Evolutionary conservation across 2,888 invertebrate species (phyloP), one percentile per base, ranked within the genome.

Genomic region (Chaitophorus viminalis): DNA sequence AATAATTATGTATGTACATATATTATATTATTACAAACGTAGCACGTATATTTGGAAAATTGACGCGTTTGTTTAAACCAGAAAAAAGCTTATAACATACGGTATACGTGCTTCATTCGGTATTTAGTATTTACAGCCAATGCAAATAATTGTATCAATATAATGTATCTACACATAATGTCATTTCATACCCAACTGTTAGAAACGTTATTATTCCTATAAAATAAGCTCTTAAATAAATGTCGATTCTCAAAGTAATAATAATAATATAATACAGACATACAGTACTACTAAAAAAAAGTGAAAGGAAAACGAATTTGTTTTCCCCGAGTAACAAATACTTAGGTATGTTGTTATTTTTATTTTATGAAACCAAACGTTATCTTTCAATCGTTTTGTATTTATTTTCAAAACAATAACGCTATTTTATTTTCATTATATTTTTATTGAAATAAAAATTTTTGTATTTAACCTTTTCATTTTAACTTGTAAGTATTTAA

Each of bases 291-390:
- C n/a, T n/a, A 31, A 76, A 52, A 36, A 72, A 74, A 82, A 72
- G 82, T 82, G 72, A 82, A 82, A 82, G 72, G 54, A 60, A 83
- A 82, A 74, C 60, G 54, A 60, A 83, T 74, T 6, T 29, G 54
- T 74, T 83, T 74, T 31, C 25, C 74, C 29, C 74, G 60, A 60
- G 36, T 39, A 60, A 75, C 6, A 54, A 54, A 75, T 74, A 60
- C 29, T n/a, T 14, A n/a, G n/a, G n/a, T n/a, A 2, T 54, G 33
- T 70, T 72, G 36, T 83, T 60, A n/a, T 82, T 82, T 54, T 74
- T 18, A 74, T 21, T 74, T 3, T 36, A 54, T 25, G 18, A 70
- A 70, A 72, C 39, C 54, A 33, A 33, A 36, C 33, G 21, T 14
- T 14, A 70, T 29, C 17, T 3, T 31, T 4, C 70, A 70, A 31